A percentile compares a stretch with the other conserved stretches of the same genome.
Conservation (phyloP, 92 coral and sea anemone species). For the Epizoanthus illoricatus region DNA sequence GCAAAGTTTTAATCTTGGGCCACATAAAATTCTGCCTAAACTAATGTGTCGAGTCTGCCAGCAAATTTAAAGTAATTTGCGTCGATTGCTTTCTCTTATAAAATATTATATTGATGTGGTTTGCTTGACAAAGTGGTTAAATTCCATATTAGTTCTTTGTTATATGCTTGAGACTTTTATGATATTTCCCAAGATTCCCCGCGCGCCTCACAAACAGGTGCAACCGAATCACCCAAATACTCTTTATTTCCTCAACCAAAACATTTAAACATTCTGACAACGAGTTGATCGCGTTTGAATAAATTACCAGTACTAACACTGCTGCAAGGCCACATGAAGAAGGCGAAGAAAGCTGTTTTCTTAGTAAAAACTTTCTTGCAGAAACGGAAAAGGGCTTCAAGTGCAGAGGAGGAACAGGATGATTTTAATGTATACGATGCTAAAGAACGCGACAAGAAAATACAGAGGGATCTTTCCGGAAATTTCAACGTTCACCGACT, state of each 20-base stretch:
- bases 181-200: conserved; percentile 47
- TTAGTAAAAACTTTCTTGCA: conserved; percentile 73
- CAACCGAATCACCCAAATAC: not conserved
- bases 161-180: conserved; percentile 21
- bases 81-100: not conserved
- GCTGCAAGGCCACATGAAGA: conserved; percentile 28
- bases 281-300: conserved; percentile 37
- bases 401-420: conserved; percentile 12
- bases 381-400: conserved; percentile 38
- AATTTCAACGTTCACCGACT: conserved; percentile 55
- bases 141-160: conserved; percentile 9
- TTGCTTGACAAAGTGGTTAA: not conserved
- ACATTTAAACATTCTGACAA: conserved; percentile 30
- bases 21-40: not conserved
- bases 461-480: conserved; percentile 44
- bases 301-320: conserved; percentile 13
- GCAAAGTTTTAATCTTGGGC: conserved; percentile 8
- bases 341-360: conserved; percentile 76
- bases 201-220: conserved; percentile 51
- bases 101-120: not conserved
- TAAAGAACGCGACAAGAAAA: conserved; percentile 25
- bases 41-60: not conserved
- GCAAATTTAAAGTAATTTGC: not conserved
- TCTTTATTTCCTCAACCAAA: conserved; percentile 40
- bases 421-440: conserved; percentile 31